Conservation (phyloP, 2,888 invertebrate genomes). For the Limulus polyphemus region DNA sequence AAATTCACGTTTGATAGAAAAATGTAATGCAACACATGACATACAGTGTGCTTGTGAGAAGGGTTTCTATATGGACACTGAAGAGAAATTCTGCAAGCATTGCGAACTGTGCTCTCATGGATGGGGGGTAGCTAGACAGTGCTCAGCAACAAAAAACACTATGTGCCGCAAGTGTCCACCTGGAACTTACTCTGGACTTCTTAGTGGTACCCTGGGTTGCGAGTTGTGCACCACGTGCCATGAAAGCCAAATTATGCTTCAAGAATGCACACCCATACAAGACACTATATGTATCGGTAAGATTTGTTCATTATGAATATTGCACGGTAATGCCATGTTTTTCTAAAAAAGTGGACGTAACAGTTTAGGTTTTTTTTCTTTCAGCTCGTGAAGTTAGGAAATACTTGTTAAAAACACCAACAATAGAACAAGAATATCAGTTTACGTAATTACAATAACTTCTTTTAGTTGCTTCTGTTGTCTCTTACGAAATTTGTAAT, state of each 20-base stretch:
- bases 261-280: slow-evolving; percentile 31
- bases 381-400: no score
- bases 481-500: no score
- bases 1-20: no score
- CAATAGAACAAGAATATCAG: no score
- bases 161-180: slow-evolving; percentile 31
- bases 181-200: slow-evolving; percentile 31
- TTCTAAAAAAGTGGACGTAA: no score
- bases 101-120: slow-evolving; percentile 31
- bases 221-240: slow-evolving; percentile 31
- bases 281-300: slow-evolving; percentile 35
- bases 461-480: no score
- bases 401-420: no score
- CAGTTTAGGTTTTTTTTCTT: no score
- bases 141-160: slow-evolving; percentile 30
- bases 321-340: no score
- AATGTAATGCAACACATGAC: slow-evolving; percentile 33
- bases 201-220: slow-evolving; percentile 30
- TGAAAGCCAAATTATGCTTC: slow-evolving; percentile 29
- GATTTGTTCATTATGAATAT: slow-evolving; percentile 1
- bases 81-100: slow-evolving; percentile 6
- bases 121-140: slow-evolving; percentile 29
- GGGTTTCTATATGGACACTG: slow-evolving; percentile 30
- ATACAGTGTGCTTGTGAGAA: slow-evolving; percentile 31
- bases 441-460: no score